These are phyloP conservation scores for Sebastes kiyomatsui DNA, from an alignment of 2,797 vertebrate genomes.

Conservation along the genomic window DNA sequence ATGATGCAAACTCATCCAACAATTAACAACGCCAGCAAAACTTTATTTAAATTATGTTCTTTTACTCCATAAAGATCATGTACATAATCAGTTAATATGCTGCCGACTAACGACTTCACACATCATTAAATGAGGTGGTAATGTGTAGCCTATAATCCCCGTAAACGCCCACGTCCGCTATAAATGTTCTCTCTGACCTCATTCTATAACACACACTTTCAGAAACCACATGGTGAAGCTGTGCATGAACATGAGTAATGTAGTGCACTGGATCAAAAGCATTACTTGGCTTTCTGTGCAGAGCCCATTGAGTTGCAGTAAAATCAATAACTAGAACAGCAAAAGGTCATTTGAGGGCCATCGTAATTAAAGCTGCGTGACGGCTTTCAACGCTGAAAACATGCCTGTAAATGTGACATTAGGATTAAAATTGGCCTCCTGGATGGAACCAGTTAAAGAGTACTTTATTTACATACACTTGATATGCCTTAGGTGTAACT, in stretches of 20 bases:
- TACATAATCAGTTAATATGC: constrained; percentile 10
- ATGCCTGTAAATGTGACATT: constrained; percentile 9
- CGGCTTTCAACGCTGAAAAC: constrained; percentile 15
- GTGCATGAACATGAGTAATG: constrained; percentile 32
- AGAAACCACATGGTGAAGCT: constrained; percentile 6
- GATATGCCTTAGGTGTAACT: neutral
- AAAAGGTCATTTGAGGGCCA: constrained; percentile 37
- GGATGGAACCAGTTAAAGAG: neutral
- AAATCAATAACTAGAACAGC: constrained; percentile 63
- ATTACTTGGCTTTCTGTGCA: constrained; percentile 53
- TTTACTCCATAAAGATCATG: constrained; percentile 14
- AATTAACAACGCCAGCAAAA: neutral
- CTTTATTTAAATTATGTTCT: neutral
- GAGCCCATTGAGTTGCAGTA: constrained; percentile 44
- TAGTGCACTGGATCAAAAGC: constrained; percentile 17
- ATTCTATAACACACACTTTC: neutral
- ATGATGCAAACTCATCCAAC: neutral
- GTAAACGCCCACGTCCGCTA: neutral
- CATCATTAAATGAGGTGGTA: neutral
- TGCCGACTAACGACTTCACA: constrained; percentile 1
- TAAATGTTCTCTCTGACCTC: neutral
- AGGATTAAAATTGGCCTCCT: neutral
- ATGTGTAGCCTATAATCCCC: neutral
- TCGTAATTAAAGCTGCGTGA: constrained; percentile 26
- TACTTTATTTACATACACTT: neutral